These are phyloP conservation scores for Salvelinus sp. DNA, from an alignment of 2,113 vertebrate species.

Conservation along the genomic window DNA sequence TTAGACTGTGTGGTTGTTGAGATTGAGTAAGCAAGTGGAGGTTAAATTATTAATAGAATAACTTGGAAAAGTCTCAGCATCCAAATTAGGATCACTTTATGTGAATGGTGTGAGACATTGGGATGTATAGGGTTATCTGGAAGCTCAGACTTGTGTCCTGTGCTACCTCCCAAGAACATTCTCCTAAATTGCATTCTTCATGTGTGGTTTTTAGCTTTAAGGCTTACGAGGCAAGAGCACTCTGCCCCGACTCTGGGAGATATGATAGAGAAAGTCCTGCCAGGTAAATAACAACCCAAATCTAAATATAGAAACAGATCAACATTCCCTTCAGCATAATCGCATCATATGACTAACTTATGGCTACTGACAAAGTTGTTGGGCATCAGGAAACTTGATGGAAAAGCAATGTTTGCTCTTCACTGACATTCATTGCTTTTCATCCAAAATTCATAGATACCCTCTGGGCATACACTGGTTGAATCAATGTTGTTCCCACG, in stretches of 20 bases:
- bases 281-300: conserved; percentile 72
- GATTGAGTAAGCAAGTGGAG: neutral
- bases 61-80: neutral
- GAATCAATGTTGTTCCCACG: no score
- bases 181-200: conserved; percentile 64
- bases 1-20: neutral
- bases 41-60: neutral
- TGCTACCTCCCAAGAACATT: conserved; percentile 38
- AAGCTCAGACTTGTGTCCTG: conserved; percentile 49
- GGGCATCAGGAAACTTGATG: neutral
- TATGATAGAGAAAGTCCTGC: conserved; percentile 80
- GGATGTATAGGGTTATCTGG: conserved; percentile 4
- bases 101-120: conserved; percentile 1
- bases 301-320: conserved; percentile 30
- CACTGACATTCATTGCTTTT: conserved; percentile 34
- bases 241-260: conserved; percentile 92
- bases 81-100: neutral
- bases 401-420: conserved; percentile 27
- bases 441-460: conserved; percentile 2
- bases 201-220: conserved; percentile 87
- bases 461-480: neutral
- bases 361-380: neutral
- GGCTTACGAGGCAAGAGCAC: conserved; percentile 95
- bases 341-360: conserved; percentile 23
- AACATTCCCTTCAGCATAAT: conserved; percentile 37